Evolutionary conservation across 2,888 invertebrate genomes (phyloP).

Genomic region (Ornithoptera priamus): DNA sequence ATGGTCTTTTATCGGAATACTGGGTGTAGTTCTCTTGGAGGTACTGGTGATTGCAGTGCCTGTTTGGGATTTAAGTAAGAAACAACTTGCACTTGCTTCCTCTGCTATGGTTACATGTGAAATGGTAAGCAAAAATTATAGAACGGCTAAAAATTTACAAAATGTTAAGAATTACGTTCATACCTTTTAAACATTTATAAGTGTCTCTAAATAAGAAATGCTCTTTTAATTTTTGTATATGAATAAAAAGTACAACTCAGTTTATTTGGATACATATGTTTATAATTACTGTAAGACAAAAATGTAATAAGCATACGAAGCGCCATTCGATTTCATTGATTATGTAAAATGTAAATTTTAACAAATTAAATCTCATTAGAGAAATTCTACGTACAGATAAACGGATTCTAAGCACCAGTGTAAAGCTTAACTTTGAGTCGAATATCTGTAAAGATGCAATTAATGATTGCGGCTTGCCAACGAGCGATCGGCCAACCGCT

Average conservation of each 20-base stretch:
- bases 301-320: too few species aligned
- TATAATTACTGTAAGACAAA: too few species aligned
- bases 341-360: too few species aligned
- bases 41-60: constrained; percentile 51
- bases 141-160: too few species aligned
- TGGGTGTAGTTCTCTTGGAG: constrained; percentile 47
- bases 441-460: constrained; percentile 20
- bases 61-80: constrained; percentile 52
- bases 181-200: too few species aligned
- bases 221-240: too few species aligned
- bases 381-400: background rate
- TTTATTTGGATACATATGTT: too few species aligned
- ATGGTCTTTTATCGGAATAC: constrained; percentile 48
- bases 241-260: too few species aligned
- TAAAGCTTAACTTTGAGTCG: background rate
- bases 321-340: too few species aligned
- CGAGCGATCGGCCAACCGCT: constrained; percentile 4
- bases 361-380: too few species aligned
- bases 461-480: constrained; percentile 6
- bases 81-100: constrained; percentile 64
- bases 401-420: background rate
- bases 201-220: too few species aligned
- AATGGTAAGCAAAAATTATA: constrained; percentile 53
- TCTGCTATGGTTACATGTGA: constrained; percentile 63
- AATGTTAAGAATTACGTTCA: too few species aligned